Evolutionary conservation across 2,888 invertebrate species (phyloP).

Genomic region (Drosophila putrida): DNA sequence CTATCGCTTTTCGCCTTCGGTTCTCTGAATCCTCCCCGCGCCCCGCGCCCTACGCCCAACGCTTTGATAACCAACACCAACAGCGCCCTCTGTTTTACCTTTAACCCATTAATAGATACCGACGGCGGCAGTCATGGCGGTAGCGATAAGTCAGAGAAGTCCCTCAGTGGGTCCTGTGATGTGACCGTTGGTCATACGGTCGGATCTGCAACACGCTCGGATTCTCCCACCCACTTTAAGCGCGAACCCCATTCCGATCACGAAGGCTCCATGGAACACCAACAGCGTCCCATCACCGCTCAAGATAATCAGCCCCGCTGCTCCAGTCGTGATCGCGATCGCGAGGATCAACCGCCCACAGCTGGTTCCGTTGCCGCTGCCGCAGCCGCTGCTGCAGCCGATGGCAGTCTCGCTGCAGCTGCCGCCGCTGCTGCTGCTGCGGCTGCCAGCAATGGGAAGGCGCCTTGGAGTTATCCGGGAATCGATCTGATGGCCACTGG

Average conservation of each 20-base stretch:
- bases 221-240: constrained; percentile 83
- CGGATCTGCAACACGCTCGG: constrained; percentile 67
- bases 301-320: constrained; percentile 69
- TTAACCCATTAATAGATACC: constrained; percentile 75
- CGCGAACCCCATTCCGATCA: constrained; percentile 83
- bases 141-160: constrained; percentile 85
- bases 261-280: constrained; percentile 77
- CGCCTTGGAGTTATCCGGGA: constrained; percentile 89
- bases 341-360: constrained; percentile 85
- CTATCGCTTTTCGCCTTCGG: constrained; percentile 21
- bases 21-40: constrained; percentile 2
- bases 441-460: constrained; percentile 86
- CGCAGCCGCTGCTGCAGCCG: constrained; percentile 79
- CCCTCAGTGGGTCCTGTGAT: constrained; percentile 77
- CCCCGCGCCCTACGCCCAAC: constrained; percentile 36
- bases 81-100: constrained; percentile 80
- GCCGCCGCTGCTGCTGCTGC: constrained; percentile 83
- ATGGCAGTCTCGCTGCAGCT: constrained; percentile 80
- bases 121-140: constrained; percentile 83
- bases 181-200: constrained; percentile 58
- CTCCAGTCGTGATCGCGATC: constrained; percentile 79
- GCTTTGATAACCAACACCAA: constrained; percentile 79
- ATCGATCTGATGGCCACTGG: constrained; percentile 94
- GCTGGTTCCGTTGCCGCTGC: constrained; percentile 71
- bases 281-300: constrained; percentile 41